Conservation (phyloP, 2,888 invertebrate genomes). For the Poecilus cupreus region DNA sequence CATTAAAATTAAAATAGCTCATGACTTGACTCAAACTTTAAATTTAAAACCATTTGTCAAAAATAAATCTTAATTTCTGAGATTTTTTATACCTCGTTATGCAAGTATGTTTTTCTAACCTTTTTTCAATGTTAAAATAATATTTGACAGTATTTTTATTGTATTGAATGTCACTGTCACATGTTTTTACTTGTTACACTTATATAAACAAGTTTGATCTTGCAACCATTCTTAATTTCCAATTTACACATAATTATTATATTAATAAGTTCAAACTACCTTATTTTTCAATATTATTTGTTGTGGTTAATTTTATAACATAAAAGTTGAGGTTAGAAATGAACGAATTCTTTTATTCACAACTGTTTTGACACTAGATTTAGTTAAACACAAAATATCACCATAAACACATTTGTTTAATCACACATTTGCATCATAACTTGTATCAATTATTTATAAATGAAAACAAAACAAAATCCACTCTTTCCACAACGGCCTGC, state of each 20-base stretch:
- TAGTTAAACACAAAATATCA: not conserved
- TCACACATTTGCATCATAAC: not conserved
- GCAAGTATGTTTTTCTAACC: not conserved
- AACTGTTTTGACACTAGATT: not conserved
- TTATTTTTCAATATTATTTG: not conserved
- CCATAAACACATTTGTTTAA: not conserved
- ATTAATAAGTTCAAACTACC: too few relatives aligned
- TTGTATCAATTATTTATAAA: not conserved
- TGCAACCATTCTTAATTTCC: not conserved
- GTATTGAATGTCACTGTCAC: too few relatives aligned
- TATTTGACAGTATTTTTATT: not conserved
- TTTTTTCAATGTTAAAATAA: conserved; percentile 12
- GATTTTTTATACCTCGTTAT: not conserved
- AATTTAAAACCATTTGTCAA: not conserved
- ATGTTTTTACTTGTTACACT: not conserved
- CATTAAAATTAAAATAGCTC: conserved; percentile 19
- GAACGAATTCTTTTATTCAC: not conserved
- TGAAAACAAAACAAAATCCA: not conserved
- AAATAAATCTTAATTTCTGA: not conserved
- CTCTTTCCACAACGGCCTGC: not conserved
- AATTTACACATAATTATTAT: too few relatives aligned
- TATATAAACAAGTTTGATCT: not conserved
- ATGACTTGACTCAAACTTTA: not conserved
- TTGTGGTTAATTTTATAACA: too few relatives aligned
- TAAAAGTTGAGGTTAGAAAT: too few relatives aligned